A percentile compares a stretch with the other conserved stretches of the same genome.
These are phyloP conservation scores for Takifugu bimaculatus DNA, from an alignment of 2,113 vertebrate genomes.

Conservation along the genomic window DNA sequence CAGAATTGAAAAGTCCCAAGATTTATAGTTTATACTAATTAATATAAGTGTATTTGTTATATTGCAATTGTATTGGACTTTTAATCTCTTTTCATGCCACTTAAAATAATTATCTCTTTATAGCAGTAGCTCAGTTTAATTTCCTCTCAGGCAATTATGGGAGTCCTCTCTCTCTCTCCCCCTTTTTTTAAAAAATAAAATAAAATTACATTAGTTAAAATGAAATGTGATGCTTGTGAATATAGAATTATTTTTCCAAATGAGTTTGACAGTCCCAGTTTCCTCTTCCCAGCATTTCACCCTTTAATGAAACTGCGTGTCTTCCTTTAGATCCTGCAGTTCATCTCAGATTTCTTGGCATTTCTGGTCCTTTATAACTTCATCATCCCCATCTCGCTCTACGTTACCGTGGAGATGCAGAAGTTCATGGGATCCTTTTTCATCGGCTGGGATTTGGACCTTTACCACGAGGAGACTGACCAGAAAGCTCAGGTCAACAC, in stretches of 20 bases:
- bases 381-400: constrained; percentile 98
- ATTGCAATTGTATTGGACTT: neutral
- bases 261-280: too few relatives aligned
- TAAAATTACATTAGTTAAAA: neutral
- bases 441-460: constrained; percentile 95
- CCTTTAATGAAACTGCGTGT: neutral
- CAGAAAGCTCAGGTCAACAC: constrained; percentile 98
- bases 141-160: too few relatives aligned
- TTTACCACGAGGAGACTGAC: constrained; percentile 94
- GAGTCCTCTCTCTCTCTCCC: too few relatives aligned
- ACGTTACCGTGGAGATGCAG: constrained; percentile 99
- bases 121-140: constrained; percentile 27
- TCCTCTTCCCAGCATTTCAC: neutral
- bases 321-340: constrained; percentile 84
- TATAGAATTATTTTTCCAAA: neutral
- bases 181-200: neutral
- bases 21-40: too few relatives aligned
- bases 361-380: constrained; percentile 98
- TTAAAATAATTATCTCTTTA: constrained; percentile 29
- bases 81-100: constrained; percentile 27
- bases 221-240: neutral
- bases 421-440: constrained; percentile 99
- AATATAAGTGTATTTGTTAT: too few relatives aligned
- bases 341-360: constrained; percentile 97
- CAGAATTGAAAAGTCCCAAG: too few relatives aligned